phyloP scores from a whole-genome alignment of 2,888 invertebrate species.

The Eugnorisma glareosa region DNA sequence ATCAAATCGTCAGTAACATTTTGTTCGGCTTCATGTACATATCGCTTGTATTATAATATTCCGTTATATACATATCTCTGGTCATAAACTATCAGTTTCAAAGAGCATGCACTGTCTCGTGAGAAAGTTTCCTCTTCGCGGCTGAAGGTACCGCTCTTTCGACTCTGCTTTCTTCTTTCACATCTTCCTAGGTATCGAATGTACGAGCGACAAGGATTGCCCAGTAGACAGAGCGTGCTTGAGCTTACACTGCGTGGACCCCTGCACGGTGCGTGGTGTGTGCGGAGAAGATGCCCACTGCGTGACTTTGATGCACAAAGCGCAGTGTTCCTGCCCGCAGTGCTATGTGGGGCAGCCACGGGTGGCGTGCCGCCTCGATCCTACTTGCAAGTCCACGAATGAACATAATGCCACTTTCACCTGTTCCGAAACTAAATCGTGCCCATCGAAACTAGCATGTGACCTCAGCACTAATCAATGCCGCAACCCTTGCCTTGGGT shows the following conservation, averaged over 20 bases:
- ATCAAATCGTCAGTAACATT: conserved; percentile 89
- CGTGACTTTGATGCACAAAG: conserved; percentile 95
- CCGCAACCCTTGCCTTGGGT: conserved; percentile 94
- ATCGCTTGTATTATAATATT: conserved; percentile 91
- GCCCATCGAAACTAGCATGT: conserved; percentile 94
- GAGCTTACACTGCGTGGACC: conserved; percentile 97
- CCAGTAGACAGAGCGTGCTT: conserved; percentile 97
- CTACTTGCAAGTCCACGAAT: conserved; percentile 93
- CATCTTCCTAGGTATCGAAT: conserved; percentile 94
- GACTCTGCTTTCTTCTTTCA: conserved; percentile 91
- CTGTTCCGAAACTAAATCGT: conserved; percentile 93
- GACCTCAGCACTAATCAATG: conserved; percentile 93
- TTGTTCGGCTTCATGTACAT: conserved; percentile 91
- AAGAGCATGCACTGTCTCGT: conserved; percentile 93
- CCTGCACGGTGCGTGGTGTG: conserved; percentile 96
- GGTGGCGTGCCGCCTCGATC: conserved; percentile 94
- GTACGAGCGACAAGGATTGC: conserved; percentile 97
- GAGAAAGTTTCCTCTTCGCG: conserved; percentile 96
- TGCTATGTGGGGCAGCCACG: conserved; percentile 96
- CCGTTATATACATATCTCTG: conserved; percentile 88
- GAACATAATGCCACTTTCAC: conserved; percentile 91
- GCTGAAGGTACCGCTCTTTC: conserved; percentile 95
- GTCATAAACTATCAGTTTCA: conserved; percentile 90
- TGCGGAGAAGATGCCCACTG: conserved; percentile 97
- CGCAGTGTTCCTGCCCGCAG: conserved; percentile 96